phyloP scores from a whole-genome alignment of 2,888 invertebrate species.

The Heliconius charithonia region DNA sequence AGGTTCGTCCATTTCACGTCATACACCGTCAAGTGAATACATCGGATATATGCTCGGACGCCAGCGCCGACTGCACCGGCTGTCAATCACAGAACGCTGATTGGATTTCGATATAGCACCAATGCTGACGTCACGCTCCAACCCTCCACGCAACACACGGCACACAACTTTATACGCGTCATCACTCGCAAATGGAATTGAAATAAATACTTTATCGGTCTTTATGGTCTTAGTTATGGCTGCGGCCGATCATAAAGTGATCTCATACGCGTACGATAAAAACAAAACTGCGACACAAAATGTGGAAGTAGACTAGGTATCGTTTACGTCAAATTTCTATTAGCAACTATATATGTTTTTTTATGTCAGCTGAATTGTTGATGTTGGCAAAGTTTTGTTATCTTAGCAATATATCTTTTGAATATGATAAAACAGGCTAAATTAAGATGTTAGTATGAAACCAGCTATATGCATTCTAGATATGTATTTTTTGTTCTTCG shows the following conservation, averaged over 20 bases:
- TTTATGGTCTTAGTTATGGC: conserved; percentile 48
- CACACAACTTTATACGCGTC: conserved; percentile 44
- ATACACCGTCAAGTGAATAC: conserved; percentile 53
- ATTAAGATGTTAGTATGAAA: background rate
- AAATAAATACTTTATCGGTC: conserved; percentile 47
- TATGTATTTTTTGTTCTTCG: background rate
- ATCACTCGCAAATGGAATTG: conserved; percentile 47
- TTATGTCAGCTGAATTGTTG: background rate
- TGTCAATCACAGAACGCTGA: conserved; percentile 74
- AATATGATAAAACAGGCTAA: background rate
- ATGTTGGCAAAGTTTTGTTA: background rate
- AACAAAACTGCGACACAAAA: conserved; percentile 42
- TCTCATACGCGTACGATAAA: conserved; percentile 46
- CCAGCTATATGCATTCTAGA: background rate
- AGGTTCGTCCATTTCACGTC: conserved; percentile 48
- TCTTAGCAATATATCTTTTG: background rate
- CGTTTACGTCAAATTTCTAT: conserved; percentile 36
- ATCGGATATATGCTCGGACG: conserved; percentile 55
- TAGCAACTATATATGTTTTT: conserved; percentile 10
- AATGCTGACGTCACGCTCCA: conserved; percentile 56
- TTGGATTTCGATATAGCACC: conserved; percentile 75
- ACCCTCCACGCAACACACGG: conserved; percentile 31
- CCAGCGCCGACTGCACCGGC: conserved; percentile 61
- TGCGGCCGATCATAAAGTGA: conserved; percentile 47
- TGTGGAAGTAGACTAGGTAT: conserved; percentile 31